Evolutionary conservation across 2,888 invertebrate species (phyloP).

Genomic region (Acronicta psi): DNA sequence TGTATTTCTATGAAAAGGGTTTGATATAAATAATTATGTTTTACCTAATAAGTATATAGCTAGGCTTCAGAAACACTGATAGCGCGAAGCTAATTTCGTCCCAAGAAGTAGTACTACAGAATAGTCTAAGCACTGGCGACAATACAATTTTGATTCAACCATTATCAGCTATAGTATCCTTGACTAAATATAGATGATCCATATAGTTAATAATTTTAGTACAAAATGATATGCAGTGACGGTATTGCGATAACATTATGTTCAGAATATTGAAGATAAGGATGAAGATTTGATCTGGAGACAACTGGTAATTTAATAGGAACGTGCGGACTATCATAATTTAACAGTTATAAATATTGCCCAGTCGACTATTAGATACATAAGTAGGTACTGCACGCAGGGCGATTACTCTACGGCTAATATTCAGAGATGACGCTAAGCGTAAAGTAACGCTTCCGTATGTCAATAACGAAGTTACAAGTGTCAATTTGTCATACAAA

Average conservation of each 20-base stretch:
- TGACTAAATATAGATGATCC: slow-evolving; percentile 47
- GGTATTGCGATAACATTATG: slow-evolving; percentile 8
- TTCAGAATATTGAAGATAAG: slow-evolving; percentile 17
- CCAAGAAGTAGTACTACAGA: background rate
- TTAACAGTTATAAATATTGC: background rate
- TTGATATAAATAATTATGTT: too few relatives aligned
- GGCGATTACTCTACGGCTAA: too few relatives aligned
- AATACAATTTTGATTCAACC: background rate
- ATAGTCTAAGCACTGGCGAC: background rate
- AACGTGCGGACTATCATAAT: slow-evolving; percentile 17
- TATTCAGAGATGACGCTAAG: too few relatives aligned
- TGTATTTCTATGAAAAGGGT: too few relatives aligned
- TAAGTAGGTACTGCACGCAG: too few relatives aligned
- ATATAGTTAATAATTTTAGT: slow-evolving; percentile 18
- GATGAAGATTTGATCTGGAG: slow-evolving; percentile 18
- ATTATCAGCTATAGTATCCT: slow-evolving; percentile 36
- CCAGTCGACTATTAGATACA: background rate
- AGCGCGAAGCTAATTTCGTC: background rate
- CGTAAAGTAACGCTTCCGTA: too few relatives aligned
- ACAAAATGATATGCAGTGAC: slow-evolving; percentile 6
- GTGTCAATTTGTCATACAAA: too few relatives aligned
- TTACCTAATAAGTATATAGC: too few relatives aligned
- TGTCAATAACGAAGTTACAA: too few relatives aligned
- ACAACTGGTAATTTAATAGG: slow-evolving; percentile 1
- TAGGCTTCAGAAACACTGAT: too few relatives aligned